Evolutionary conservation across 2,888 invertebrate species (phyloP).

Genomic region (Microctonus hyperodae): DNA sequence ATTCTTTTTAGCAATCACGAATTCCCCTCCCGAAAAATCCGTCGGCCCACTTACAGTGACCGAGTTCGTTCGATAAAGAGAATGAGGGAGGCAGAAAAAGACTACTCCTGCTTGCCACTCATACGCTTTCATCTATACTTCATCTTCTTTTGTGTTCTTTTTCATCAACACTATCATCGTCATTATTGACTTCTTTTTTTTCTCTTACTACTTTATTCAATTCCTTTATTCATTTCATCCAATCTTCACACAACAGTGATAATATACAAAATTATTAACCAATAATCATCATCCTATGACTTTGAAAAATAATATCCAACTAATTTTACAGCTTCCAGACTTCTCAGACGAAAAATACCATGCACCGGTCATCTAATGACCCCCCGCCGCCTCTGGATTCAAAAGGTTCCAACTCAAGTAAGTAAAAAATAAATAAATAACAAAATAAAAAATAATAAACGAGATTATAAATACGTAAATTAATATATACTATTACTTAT

Average conservation of each 20-base stretch:
- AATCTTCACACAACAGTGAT: neutral
- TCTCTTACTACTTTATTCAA: neutral
- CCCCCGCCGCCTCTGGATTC: slow-evolving; percentile 82
- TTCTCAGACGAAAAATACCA: slow-evolving; percentile 82
- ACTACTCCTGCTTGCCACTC: slow-evolving; percentile 8
- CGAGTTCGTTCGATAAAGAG: slow-evolving; percentile 46
- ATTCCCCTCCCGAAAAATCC: slow-evolving; percentile 33
- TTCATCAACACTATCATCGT: neutral
- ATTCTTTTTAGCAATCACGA: slow-evolving; percentile 19
- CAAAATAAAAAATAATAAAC: neutral
- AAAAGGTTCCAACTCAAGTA: slow-evolving; percentile 81
- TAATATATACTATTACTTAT: neutral
- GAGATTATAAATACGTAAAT: neutral
- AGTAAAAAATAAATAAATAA: slow-evolving; percentile 33
- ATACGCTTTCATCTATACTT: neutral
- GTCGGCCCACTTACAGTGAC: slow-evolving; percentile 40
- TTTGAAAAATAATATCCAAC: neutral
- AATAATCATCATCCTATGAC: too few relatives aligned
- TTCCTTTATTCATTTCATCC: neutral
- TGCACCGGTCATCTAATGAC: slow-evolving; percentile 89
- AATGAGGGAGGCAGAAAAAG: slow-evolving; percentile 35
- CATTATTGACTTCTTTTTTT: neutral
- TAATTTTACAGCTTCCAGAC: slow-evolving; percentile 74
- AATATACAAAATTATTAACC: too few relatives aligned
- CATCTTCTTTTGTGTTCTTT: slow-evolving; percentile 17